A percentile compares a stretch with the other conserved stretches of the same genome.
phyloP scores from a whole-genome alignment of 2,113 vertebrate genomes.

The Poeciliopsis prolifica region DNA sequence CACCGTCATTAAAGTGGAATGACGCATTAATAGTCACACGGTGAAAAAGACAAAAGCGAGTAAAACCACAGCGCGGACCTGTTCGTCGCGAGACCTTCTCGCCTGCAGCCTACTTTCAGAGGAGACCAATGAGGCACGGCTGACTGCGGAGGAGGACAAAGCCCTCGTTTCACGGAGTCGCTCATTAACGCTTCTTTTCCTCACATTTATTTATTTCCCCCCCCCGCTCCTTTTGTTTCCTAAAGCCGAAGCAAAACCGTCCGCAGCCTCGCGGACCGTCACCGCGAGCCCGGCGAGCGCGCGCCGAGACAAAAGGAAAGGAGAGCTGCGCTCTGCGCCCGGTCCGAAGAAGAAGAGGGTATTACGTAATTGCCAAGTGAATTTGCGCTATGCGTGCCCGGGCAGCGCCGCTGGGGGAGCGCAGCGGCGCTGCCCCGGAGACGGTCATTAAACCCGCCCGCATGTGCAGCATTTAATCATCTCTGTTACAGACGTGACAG shows the following conservation, averaged over 20 bases:
- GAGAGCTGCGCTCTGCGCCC: slow-evolving; percentile 57
- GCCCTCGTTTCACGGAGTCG: slow-evolving; percentile 73
- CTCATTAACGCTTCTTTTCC: slow-evolving; percentile 50
- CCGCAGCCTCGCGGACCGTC: background rate
- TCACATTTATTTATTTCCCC: background rate
- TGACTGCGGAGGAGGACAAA: slow-evolving; percentile 78
- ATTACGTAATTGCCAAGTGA: slow-evolving; percentile 80
- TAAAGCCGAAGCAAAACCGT: too few relatives aligned
- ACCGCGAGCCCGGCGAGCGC: background rate
- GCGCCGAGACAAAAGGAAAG: slow-evolving; percentile 65
- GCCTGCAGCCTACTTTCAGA: slow-evolving; percentile 53
- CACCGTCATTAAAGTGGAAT: slow-evolving; percentile 1
- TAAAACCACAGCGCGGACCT: too few relatives aligned
- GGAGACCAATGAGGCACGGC: slow-evolving; percentile 67
- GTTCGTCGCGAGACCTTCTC: slow-evolving; percentile 59
- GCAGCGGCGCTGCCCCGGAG: slow-evolving; percentile 38
- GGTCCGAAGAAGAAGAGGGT: slow-evolving; percentile 57
- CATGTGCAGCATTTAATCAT: slow-evolving; percentile 15
- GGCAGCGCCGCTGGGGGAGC: slow-evolving; percentile 70
- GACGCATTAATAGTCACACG: background rate
- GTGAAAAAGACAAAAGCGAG: background rate
- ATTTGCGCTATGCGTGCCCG: slow-evolving; percentile 76
- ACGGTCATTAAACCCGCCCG: slow-evolving; percentile 39
- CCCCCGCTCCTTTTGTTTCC: background rate
- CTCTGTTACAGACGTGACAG: background rate